Base-by-base conservation (phyloP, 2,113 vertebrate genomes). In the Barnardius zonarius region DNA sequence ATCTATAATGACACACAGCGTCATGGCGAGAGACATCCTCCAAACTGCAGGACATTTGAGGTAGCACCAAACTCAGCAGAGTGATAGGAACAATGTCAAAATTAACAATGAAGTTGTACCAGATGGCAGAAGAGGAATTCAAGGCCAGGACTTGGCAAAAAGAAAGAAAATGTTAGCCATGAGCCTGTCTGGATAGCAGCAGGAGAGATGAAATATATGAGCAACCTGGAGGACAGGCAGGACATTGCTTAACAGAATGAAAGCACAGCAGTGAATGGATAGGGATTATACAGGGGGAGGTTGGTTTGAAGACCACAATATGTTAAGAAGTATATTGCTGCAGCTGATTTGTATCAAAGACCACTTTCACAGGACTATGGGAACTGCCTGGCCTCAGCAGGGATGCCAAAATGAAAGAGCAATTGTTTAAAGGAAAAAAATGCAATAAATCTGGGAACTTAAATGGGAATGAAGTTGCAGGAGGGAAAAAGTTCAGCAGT, bases 81-180 rank as follows among this genome's bases (percentile, higher is more conserved):
- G 66, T 6, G 69, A 20, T 75, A 72, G 39, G 68, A 93, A 64
- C 64, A 55, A 73, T 31, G 83, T 86, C 77, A 86, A 78, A 82
- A 82, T 79, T 55, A 90, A 76, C 91, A 86, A 68, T 93, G 89
- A 92, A 93, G 74, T 93, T 82, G 70, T 92, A 95, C 83, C 95
- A 96, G 96, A 96, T 97, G 94, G 95, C 89, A 95, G 86, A 93
- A 91, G 83, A 92, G 69, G 73, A 62, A 95, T 59, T 82, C 83
- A 89, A 92, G 86, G 84, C 84, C 84, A 95, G 57, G 66, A 68
- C 66, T 93, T 95, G 94, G 94, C 95, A 97, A 84, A 48, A 52
- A 76, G 62, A 87, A 44, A 62, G 84, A 75, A 76, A 92, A 87
- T 11, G 66, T 89, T 64, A 82, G 83, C 95, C 94, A 96, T 95